A percentile compares a stretch with the other conserved stretches of the same genome.
These are phyloP conservation scores for Damaliscus lunatus DNA, from an alignment of 2,113 vertebrate genomes.

Conservation along the genomic window DNA sequence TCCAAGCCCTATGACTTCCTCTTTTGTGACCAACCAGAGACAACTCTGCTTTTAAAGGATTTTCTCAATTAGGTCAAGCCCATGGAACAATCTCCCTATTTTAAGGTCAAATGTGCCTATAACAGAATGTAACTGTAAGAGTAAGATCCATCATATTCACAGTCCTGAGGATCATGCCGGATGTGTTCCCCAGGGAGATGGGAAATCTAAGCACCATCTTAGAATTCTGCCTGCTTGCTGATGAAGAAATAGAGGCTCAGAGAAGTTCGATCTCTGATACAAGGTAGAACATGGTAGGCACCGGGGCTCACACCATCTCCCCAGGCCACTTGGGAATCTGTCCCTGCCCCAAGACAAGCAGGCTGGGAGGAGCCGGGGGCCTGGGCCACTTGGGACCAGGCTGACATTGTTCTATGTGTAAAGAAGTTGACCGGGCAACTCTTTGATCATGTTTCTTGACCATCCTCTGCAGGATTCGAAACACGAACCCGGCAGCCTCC, in stretches of 20 bases:
- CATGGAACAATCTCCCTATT: background rate
- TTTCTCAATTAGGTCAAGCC: background rate
- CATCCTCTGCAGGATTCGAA: slow-evolving; percentile 35
- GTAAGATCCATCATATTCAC: background rate
- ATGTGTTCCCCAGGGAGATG: background rate
- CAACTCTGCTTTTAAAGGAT: background rate
- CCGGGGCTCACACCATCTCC: background rate
- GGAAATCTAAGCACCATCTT: background rate
- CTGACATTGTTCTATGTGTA: background rate
- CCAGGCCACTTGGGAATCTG: background rate
- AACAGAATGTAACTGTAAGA: background rate
- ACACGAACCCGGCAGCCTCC: background rate
- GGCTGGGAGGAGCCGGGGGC: background rate
- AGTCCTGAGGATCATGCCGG: background rate
- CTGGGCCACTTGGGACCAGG: background rate
- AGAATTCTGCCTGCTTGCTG: background rate
- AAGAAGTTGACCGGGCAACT: background rate
- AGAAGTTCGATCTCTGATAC: background rate
- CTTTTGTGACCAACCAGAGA: background rate
- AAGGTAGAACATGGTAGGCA: background rate
- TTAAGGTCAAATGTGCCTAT: background rate
- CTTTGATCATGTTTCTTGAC: background rate
- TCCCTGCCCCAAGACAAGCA: background rate
- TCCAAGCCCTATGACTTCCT: background rate
- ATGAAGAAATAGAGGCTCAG: background rate